Base-by-base conservation (phyloP, 1,140 invertebrate species). In the Gonatopus flavifemur region DNA sequence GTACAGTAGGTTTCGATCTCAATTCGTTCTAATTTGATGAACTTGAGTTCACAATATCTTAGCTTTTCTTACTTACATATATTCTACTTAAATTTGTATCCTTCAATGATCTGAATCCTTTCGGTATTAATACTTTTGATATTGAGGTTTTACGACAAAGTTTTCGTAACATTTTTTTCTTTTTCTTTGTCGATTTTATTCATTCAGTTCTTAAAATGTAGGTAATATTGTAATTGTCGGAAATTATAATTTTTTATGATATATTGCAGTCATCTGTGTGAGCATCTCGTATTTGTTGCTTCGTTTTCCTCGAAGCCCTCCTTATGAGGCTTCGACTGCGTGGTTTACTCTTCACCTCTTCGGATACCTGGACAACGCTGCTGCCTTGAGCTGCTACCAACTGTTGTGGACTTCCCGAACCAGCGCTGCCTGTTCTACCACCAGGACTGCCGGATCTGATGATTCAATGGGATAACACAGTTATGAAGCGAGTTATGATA, bases 311-410 rank as follows among this genome's bases (percentile, higher is more conserved):
- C 57, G 87, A 89, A 30, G 86, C 84, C 36, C 90, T 80, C 54
- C 90, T 81, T 52, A 92, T 92, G 39, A 91, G 80, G 51, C 87
- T 89, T 42, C 90, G 81, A 62, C 84, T 87, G 30, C 87, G 74
- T 0, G 86, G 87, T 57, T 89, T 88, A 42, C 66, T 74, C 41
- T 76, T 77, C 1, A 72, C 63, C 39, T 76, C 74, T 35, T 77
- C 76, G 1, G 57, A 65, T 59, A 74, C 43, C 53, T 70, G 44
- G 18, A 60, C 63, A 38, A 79, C 61, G 57, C 64, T 74, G 19
- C 72, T 69, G 40, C 69, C 75, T 55, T 76, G 72, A 6, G 71
- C 69, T 15, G 78, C 67, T 40, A 72, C 48, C 10, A 74, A 64
- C 47, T 71, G 73, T 42, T 74, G 68, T 18, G 36, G 57, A 59